phyloP scores from a whole-genome alignment of 2,113 vertebrate species.

The human (Homo sapiens) region GRCh38 chr13:30661001-30661500 shows the following conservation, averaged over 20 bases:
- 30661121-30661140: not conserved
- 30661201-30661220: not conserved
- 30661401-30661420: not conserved
- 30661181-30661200: not conserved
- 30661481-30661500: not conserved
- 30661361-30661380: not conserved
- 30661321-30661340: not conserved
- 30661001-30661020: not conserved
- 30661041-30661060: not conserved
- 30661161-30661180: not conserved
- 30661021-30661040: not conserved
- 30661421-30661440: not conserved
- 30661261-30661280: not conserved
- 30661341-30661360: not conserved
- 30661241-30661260: not conserved
- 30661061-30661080: not conserved
- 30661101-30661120: not conserved
- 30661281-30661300: not conserved
- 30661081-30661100: not conserved
- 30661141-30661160: not conserved
- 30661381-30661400: not conserved
- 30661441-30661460: not conserved
- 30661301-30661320: not conserved
- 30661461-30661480: not conserved
- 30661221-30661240: not conserved